Percentiles rank a stretch among this genome's conserved stretches.
These are phyloP conservation scores for Zingel zingel DNA, from an alignment of 2,113 vertebrate genomes.

Conservation along the genomic window DNA sequence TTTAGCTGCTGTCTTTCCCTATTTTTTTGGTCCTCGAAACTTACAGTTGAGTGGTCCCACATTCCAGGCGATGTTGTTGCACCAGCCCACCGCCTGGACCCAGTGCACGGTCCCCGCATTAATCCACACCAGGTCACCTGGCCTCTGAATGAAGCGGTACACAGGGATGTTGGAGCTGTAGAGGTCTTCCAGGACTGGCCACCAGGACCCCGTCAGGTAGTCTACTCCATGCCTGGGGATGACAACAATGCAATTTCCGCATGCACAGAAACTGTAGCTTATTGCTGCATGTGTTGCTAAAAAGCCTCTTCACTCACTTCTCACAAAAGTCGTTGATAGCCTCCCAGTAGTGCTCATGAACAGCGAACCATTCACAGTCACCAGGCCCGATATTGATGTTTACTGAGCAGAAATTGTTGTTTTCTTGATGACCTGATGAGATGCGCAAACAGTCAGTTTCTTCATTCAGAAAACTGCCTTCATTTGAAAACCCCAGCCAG, in stretches of 20 bases:
- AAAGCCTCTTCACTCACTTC: constrained; percentile 80
- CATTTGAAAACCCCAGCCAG: neutral
- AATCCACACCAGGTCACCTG: constrained; percentile 95
- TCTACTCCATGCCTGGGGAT: constrained; percentile 89
- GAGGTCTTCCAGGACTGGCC: constrained; percentile 94
- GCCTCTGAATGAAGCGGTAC: constrained; percentile 94
- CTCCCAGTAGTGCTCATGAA: constrained; percentile 93
- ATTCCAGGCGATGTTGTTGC: constrained; percentile 97
- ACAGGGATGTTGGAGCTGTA: constrained; percentile 93
- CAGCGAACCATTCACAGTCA: constrained; percentile 95
- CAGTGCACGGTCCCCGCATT: constrained; percentile 94
- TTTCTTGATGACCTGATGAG: constrained; percentile 91
- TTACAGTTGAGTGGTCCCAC: constrained; percentile 93
- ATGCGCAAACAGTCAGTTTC: neutral
- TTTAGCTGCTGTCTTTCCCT: neutral
- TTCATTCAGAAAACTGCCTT: neutral
- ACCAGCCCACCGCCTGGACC: constrained; percentile 96
- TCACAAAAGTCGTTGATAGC: constrained; percentile 93
- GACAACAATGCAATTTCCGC: constrained; percentile 7
- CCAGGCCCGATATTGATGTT: constrained; percentile 95
- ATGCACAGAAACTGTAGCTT: neutral
- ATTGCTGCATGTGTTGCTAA: neutral
- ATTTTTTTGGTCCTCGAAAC: constrained; percentile 31
- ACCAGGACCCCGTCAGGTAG: constrained; percentile 95
- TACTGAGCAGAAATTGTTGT: constrained; percentile 95